These are phyloP conservation scores for Acronicta aceris DNA, from an alignment of 2,888 invertebrate species.

Conservation along the genomic window DNA sequence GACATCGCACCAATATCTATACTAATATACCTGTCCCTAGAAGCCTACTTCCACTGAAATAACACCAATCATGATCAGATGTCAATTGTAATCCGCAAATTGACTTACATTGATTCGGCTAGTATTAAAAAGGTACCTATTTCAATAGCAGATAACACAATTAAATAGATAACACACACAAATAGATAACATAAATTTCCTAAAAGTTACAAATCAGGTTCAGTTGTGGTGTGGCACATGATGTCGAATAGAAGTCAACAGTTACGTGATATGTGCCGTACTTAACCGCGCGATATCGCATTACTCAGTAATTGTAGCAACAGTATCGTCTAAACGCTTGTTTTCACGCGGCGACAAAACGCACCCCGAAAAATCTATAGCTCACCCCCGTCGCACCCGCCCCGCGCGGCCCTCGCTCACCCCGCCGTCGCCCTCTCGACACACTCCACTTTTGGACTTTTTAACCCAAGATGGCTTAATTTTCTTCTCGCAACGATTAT, in stretches of 20 bases:
- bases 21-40: no score
- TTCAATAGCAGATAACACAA: no score
- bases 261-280: neutral
- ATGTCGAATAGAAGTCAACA: no score
- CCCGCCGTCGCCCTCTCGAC: slow-evolving; percentile 45
- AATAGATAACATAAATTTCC: neutral
- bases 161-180: no score
- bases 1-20: no score
- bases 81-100: no score
- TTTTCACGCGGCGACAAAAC: slow-evolving; percentile 70
- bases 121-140: no score
- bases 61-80: no score
- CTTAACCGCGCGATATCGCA: slow-evolving; percentile 23
- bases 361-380: slow-evolving; percentile 81
- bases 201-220: neutral
- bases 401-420: slow-evolving; percentile 34
- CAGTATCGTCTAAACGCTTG: slow-evolving; percentile 75
- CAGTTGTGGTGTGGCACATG: neutral
- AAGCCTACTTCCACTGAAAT: no score
- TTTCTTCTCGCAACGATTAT: slow-evolving; percentile 78
- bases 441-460: slow-evolving; percentile 80
- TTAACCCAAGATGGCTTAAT: slow-evolving; percentile 87
- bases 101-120: no score
- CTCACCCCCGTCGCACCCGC: slow-evolving; percentile 55
- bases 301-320: slow-evolving; percentile 48